phyloP scores from a whole-genome alignment of 2,113 vertebrate species.

The Muntiacus reevesi region DNA sequence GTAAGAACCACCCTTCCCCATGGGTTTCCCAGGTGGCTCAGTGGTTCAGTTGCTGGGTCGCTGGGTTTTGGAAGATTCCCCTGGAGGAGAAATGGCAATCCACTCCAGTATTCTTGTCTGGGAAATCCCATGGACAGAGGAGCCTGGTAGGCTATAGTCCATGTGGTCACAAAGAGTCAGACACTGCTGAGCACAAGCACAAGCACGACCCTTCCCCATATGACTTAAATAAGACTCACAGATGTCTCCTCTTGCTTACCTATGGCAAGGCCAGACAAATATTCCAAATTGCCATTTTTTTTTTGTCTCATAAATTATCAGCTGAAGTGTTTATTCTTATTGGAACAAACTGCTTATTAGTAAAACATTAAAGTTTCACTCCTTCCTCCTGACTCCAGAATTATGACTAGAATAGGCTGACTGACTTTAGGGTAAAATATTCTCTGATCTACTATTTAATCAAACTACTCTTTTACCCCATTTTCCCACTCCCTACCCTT shows the following conservation, averaged over 20 bases:
- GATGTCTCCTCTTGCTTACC: neutral
- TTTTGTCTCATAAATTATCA: neutral
- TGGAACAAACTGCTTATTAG: neutral
- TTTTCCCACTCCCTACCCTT: neutral
- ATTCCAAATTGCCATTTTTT: neutral
- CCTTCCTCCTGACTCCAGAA: neutral
- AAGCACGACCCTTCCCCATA: neutral
- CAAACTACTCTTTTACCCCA: neutral
- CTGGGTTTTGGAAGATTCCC: neutral
- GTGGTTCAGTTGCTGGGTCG: neutral
- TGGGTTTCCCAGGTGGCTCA: neutral
- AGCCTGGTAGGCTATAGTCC: neutral
- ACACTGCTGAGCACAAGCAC: neutral
- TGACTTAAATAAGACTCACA: neutral
- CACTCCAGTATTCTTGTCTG: neutral
- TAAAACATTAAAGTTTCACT: neutral
- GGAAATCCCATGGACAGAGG: neutral
- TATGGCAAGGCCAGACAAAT: neutral
- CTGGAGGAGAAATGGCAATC: neutral
- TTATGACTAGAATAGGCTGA: neutral
- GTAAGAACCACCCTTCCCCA: neutral
- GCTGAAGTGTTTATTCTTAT: neutral
- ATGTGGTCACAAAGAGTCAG: neutral
- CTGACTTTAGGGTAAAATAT: neutral
- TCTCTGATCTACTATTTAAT: neutral